These are phyloP conservation scores for Pantala flavescens DNA, from an alignment of 1,140 invertebrate species.

Conservation along the genomic window DNA sequence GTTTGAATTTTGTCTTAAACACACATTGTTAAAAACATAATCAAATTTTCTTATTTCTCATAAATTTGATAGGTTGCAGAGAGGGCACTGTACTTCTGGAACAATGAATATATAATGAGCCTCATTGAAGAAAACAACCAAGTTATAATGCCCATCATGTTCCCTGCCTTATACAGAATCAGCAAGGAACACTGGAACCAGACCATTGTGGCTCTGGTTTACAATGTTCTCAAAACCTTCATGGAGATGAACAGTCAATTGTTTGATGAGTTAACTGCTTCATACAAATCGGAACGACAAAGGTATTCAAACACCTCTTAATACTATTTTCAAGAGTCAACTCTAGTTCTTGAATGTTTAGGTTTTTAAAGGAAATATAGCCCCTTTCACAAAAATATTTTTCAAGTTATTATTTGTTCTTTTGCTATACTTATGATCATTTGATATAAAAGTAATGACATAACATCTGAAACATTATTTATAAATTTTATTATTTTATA, in stretches of 20 bases:
- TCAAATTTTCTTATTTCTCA: too few species aligned
- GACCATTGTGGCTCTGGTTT: slow-evolving; percentile 97
- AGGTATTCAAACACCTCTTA: slow-evolving; percentile 71
- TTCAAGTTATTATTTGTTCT: too few species aligned
- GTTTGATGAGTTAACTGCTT: slow-evolving; percentile 96
- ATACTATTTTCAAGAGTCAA: too few species aligned
- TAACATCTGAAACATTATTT: too few species aligned
- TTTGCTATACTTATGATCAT: too few species aligned
- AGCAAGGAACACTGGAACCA: slow-evolving; percentile 99
- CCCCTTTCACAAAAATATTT: too few species aligned
- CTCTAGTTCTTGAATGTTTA: too few species aligned
- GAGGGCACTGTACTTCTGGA: slow-evolving; percentile 91
- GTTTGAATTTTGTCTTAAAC: too few species aligned
- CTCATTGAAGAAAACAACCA: slow-evolving; percentile 88
- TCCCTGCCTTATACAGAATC: slow-evolving; percentile 93
- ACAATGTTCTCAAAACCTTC: slow-evolving; percentile 98
- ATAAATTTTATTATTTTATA: too few species aligned
- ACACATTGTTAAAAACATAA: too few species aligned
- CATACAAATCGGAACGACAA: slow-evolving; percentile 94
- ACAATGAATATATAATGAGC: slow-evolving; percentile 94
- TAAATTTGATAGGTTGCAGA: slow-evolving; percentile 86
- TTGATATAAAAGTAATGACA: too few species aligned
- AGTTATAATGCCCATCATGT: slow-evolving; percentile 88
- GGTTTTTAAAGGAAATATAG: too few species aligned
- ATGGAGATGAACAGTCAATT: slow-evolving; percentile 99